Evolutionary conservation across 2,113 vertebrate species (phyloP), one percentile per base, ranked within the genome.

Genomic region (Otus sunia): DNA sequence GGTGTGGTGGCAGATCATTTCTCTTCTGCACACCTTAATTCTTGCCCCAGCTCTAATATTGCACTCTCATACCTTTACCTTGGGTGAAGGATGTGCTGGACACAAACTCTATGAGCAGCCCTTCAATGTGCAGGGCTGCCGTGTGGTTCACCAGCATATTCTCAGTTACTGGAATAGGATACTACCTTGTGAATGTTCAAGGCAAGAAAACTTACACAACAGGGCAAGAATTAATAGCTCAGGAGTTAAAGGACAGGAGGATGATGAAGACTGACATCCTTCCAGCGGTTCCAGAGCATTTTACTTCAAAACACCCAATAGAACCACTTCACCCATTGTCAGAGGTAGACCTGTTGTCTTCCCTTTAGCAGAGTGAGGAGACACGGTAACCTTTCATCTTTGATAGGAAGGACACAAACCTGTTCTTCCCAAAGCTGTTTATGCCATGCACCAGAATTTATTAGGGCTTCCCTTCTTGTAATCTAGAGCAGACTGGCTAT

Each of bases 371-470:
- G 43, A 59, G 21, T 15, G 49, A 47, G 67, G 52, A 22, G 37
- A 67, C 49, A 58, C 0, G 0, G 30, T 19, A 79, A 45, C 10
- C 0, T 1, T 75, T 34, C 45, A 39, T 11, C 19, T 79, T 53
- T 2, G 16, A 36, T 5, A 29, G 22, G 22, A 77, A 58, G 32
- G 41, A 84, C 37, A 37, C 67, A 67, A 63, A 95, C 14, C 37
- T 71, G 26, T 18, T 78, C 60, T 78, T 81, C 60, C 47, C 59
- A 53, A 73, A 50, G 20, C 32, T 69, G 37, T 50, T 85, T 11
- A 30, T 34, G 41, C 20, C 55, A 68, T 11, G 45, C 23, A 53
- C 16, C 32, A 83, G 67, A 88, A 84, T 74, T 79, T 59, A 71
- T 77, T 83, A 67, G 67, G 59, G 23, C 27, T 71, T 76, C 82